Evolutionary conservation across 2,888 invertebrate genomes (phyloP).

Genomic region (Parasteatoda lunata): DNA sequence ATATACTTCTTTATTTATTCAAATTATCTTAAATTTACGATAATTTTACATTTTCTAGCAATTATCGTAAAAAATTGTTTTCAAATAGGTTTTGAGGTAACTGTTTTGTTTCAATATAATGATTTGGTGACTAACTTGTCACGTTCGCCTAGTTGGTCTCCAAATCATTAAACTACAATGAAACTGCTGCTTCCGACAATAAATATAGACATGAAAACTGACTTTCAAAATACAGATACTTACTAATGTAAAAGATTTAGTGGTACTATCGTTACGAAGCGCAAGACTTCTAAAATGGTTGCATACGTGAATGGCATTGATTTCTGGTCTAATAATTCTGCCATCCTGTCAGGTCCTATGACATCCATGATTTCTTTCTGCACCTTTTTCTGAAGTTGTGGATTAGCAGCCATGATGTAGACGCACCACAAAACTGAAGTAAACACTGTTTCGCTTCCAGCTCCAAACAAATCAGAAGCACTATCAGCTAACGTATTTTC

Average conservation of each 20-base stretch:
- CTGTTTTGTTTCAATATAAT: no score
- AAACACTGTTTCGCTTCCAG: neutral
- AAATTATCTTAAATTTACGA: no score
- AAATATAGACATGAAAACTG: no score
- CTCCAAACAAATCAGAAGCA: neutral
- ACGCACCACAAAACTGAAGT: conserved; percentile 74
- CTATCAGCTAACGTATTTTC: neutral
- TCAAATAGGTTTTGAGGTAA: no score
- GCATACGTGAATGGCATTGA: conserved; percentile 89
- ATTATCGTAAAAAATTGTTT: no score
- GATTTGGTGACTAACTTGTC: no score
- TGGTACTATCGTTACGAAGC: conserved; percentile 79
- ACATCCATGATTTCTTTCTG: conserved; percentile 79
- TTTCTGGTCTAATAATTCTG: conserved; percentile 78
- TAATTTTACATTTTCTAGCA: no score
- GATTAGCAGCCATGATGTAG: conserved; percentile 78
- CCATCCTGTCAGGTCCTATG: conserved; percentile 78
- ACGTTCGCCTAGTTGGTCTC: no score
- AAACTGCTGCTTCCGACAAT: no score
- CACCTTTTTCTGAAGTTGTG: conserved; percentile 78
- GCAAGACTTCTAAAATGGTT: conserved; percentile 83
- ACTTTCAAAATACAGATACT: neutral
- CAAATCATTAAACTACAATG: no score
- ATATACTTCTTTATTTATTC: no score
- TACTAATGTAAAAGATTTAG: conserved; percentile 64